Evolutionary conservation across 2,113 vertebrate species (phyloP).

Genomic region (Cinclus mexicanus): DNA sequence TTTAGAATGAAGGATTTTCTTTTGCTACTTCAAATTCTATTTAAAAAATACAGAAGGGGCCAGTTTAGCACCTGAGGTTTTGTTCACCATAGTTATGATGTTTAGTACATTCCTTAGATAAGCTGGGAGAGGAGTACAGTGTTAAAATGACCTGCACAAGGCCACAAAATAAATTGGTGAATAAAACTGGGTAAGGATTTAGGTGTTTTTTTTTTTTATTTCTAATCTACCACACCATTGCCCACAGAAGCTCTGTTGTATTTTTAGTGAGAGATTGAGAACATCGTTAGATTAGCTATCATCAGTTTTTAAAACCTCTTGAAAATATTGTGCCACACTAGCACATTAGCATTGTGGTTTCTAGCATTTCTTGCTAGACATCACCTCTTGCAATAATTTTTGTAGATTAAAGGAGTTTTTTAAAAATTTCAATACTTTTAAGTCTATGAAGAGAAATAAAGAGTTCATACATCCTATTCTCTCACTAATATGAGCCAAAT

Average conservation of each 20-base stretch:
- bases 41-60: neutral
- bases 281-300: neutral
- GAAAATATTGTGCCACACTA: neutral
- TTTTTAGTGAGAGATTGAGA: neutral
- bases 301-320: neutral
- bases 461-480: rapidly evolving
- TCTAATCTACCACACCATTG: neutral
- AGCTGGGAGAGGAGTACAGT: neutral
- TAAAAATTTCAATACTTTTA: neutral
- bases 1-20: neutral
- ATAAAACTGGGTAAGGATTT: neutral
- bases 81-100: neutral
- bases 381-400: neutral
- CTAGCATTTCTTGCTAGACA: neutral
- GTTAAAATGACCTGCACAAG: neutral
- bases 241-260: neutral
- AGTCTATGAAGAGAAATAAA: neutral
- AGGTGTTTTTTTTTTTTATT: neutral
- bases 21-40: neutral
- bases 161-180: neutral
- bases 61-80: neutral
- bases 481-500: neutral
- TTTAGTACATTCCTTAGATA: neutral
- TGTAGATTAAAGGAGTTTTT: neutral
- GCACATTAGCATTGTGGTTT: neutral